phyloP scores from a whole-genome alignment of 2,113 vertebrate species.

The Petaurus breviceps region DNA sequence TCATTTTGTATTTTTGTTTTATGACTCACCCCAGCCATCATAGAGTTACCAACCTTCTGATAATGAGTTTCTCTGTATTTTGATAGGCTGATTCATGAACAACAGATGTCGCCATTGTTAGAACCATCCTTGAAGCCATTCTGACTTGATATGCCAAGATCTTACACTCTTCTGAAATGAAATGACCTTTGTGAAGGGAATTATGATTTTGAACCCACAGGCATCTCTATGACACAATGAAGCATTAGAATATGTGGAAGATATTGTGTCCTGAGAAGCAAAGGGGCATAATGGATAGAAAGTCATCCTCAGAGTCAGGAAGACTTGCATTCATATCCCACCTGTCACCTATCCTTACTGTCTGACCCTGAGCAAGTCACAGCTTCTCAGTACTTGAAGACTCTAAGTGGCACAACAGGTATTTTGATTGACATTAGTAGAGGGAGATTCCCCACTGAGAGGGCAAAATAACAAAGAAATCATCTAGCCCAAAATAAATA shows the following conservation, averaged over 20 bases:
- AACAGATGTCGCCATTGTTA: background rate
- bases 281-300: no score
- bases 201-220: background rate
- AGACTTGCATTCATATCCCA: background rate
- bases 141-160: background rate
- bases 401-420: background rate
- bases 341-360: background rate
- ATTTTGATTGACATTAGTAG: background rate
- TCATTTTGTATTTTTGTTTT: background rate
- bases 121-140: background rate
- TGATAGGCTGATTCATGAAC: background rate
- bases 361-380: background rate
- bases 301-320: background rate
- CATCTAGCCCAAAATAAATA: background rate
- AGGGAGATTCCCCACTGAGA: background rate
- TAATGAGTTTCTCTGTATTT: background rate
- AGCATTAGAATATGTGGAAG: background rate
- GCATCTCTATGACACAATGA: background rate
- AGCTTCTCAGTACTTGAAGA: background rate
- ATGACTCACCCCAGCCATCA: background rate
- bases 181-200: background rate
- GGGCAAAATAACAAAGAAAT: background rate
- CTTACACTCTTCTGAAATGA: background rate
- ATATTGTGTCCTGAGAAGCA: background rate
- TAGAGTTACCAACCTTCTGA: background rate